These are phyloP conservation scores for Micrasema minimum DNA, from an alignment of 1,140 invertebrate species.

Conservation along the genomic window DNA sequence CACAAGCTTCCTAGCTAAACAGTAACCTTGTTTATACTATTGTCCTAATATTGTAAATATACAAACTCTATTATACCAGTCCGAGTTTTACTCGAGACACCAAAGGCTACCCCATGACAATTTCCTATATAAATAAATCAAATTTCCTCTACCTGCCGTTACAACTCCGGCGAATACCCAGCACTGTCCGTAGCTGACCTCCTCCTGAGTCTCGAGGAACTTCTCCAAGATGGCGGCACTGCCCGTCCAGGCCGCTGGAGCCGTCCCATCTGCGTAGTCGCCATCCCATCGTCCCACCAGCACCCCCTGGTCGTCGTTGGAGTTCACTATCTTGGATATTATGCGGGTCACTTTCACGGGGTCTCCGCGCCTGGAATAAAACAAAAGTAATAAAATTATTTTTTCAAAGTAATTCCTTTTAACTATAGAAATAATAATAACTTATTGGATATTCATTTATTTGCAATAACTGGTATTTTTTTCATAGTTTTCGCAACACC, in stretches of 20 bases:
- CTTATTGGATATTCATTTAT: no score
- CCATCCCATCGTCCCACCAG: conserved; percentile 79
- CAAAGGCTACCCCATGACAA: conserved; percentile 55
- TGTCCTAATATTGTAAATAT: no score
- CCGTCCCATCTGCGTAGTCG: conserved; percentile 75
- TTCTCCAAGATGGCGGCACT: conserved; percentile 72
- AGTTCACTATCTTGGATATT: conserved; percentile 80
- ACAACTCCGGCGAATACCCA: conserved; percentile 82
- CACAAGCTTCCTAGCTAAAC: no score
- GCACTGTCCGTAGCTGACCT: conserved; percentile 81
- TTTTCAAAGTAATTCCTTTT: no score
- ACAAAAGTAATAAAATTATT: no score
- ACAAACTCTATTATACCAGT: no score
- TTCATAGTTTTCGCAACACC: no score
- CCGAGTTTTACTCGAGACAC: no score
- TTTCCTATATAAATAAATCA: background rate
- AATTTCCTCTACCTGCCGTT: conserved; percentile 72
- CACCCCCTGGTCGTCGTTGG: conserved; percentile 76
- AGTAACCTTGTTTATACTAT: no score
- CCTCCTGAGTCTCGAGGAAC: conserved; percentile 68
- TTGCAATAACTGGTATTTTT: no score
- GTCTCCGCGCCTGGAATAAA: conserved; percentile 70
- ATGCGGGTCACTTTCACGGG: conserved; percentile 76
- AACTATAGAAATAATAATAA: no score
- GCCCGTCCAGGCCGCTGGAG: conserved; percentile 75